These are phyloP conservation scores for Neoascia interrupta DNA, from an alignment of 2,888 invertebrate genomes.

Conservation along the genomic window DNA sequence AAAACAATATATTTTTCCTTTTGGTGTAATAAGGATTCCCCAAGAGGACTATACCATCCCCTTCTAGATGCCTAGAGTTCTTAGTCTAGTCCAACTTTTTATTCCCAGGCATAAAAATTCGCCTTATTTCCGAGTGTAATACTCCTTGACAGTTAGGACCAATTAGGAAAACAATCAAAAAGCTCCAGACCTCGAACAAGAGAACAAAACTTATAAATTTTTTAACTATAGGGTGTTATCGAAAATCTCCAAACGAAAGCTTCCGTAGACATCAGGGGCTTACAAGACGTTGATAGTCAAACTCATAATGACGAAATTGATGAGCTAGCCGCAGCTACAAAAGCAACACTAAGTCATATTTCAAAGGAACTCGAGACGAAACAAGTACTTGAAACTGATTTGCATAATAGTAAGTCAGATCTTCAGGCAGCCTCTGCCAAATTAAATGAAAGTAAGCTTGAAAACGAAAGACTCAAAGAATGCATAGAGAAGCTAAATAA, in stretches of 20 bases:
- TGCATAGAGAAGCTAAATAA: neutral
- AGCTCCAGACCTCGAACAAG: neutral
- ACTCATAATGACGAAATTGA: constrained; percentile 72
- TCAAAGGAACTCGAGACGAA: constrained; percentile 74
- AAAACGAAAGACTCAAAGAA: constrained; percentile 20
- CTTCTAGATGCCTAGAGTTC: too few species aligned
- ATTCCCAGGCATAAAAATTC: too few species aligned
- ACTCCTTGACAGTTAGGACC: neutral
- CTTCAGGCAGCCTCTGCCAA: neutral
- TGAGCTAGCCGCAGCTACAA: constrained; percentile 75
- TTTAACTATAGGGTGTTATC: constrained; percentile 71
- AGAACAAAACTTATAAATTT: neutral
- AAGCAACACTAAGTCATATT: constrained; percentile 75
- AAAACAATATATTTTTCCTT: too few species aligned
- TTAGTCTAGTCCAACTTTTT: too few species aligned
- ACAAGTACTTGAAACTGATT: constrained; percentile 26
- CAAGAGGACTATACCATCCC: too few species aligned
- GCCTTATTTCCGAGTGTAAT: too few species aligned
- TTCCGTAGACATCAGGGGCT: constrained; percentile 6
- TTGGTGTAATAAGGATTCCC: too few species aligned
- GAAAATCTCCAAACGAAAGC: constrained; percentile 71
- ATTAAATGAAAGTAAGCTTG: constrained; percentile 4
- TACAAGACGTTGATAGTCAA: constrained; percentile 71
- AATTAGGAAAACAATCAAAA: neutral
- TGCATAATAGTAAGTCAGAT: constrained; percentile 9